Conservation (phyloP, 2,113 vertebrate species). For the Delphinapterus leucas region DNA sequence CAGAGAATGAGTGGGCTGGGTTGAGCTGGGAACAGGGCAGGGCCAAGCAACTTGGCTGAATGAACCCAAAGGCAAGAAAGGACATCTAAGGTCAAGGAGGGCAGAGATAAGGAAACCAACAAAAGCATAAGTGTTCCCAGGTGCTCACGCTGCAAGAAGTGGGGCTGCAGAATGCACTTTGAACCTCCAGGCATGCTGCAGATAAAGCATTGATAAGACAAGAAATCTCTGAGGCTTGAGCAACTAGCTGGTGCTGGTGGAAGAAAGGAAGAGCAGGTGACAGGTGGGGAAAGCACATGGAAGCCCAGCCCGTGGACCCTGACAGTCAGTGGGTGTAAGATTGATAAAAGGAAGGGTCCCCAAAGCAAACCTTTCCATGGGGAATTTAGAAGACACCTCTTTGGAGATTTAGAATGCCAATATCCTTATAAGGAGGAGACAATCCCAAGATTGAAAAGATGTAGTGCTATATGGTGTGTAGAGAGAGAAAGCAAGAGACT, state of each 20-base stretch:
- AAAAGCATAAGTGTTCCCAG: no score
- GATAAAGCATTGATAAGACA: not conserved
- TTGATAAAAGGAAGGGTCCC: not conserved
- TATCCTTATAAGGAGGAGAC: not conserved
- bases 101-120: not conserved
- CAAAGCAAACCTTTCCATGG: not conserved
- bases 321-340: not conserved
- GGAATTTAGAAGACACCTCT: not conserved
- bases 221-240: not conserved
- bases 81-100: not conserved
- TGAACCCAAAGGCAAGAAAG: not conserved
- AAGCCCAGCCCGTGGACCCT: not conserved
- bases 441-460: not conserved
- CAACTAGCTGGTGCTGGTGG: not conserved
- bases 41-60: not conserved
- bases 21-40: not conserved
- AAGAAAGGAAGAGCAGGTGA: not conserved
- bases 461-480: no score
- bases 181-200: not conserved
- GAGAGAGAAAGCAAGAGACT: not conserved
- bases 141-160: not conserved
- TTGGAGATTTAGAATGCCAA: not conserved
- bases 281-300: not conserved
- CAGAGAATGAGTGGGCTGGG: not conserved
- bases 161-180: not conserved